Evolutionary conservation across 1,140 invertebrate genomes (phyloP).

Genomic region (Dysdera silvatica): DNA sequence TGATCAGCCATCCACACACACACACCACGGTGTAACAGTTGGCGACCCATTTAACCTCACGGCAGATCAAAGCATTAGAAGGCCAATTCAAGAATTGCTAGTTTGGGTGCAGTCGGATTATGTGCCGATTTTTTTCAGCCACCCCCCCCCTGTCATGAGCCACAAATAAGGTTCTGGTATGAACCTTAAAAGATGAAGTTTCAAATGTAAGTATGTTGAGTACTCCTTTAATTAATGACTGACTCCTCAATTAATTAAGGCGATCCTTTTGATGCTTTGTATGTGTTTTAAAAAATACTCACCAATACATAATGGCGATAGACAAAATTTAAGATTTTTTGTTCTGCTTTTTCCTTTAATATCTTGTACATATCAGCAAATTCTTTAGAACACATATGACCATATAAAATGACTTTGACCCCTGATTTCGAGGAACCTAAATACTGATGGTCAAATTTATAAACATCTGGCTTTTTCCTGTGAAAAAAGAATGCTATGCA

Average conservation of each 20-base stretch:
- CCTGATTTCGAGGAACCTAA: constrained; percentile 51
- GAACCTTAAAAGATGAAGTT: too few species aligned
- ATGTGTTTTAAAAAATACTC: background rate
- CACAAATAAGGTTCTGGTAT: too few species aligned
- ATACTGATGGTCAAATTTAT: constrained; percentile 77
- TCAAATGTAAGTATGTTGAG: too few species aligned
- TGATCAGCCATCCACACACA: too few species aligned
- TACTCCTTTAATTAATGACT: too few species aligned
- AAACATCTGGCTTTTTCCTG: constrained; percentile 51
- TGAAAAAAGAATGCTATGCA: constrained; percentile 37
- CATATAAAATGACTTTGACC: constrained; percentile 76
- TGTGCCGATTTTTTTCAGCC: too few species aligned
- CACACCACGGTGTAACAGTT: too few species aligned
- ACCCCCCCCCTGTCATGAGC: too few species aligned
- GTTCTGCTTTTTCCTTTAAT: constrained; percentile 57
- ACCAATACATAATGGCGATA: constrained; percentile 74
- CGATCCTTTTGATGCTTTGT: background rate
- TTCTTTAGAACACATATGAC: constrained; percentile 65
- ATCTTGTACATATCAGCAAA: constrained; percentile 67
- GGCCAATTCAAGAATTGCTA: too few species aligned
- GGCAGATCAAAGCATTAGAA: too few species aligned
- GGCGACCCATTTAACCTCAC: too few species aligned
- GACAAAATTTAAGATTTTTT: constrained; percentile 71
- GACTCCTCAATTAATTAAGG: background rate
- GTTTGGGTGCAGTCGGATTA: too few species aligned